Percentiles rank a stretch among this genome's conserved stretches.
Conservation (phyloP, 2,797 vertebrate genomes). For the Hydrolagus colliei region DNA sequence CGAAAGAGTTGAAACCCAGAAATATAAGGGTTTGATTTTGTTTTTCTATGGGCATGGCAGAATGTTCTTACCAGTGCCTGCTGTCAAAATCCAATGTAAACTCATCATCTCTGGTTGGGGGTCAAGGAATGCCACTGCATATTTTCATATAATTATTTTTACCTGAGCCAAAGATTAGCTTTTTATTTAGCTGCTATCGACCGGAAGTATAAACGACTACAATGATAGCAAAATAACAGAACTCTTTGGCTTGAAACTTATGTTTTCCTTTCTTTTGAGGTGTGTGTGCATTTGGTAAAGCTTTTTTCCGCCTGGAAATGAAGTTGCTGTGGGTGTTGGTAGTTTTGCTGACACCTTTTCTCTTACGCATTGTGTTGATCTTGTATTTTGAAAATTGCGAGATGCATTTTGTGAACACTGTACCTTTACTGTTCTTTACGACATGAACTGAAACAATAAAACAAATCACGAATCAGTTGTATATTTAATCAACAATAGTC, state of each 20-base stretch:
- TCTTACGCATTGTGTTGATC: constrained; percentile 27
- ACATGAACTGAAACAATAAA: neutral
- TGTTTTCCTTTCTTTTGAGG: neutral
- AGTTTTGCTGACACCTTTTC: neutral
- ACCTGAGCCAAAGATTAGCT: constrained; percentile 21
- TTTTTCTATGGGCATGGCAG: constrained; percentile 9
- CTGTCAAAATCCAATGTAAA: constrained; percentile 26
- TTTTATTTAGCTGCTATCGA: constrained; percentile 18
- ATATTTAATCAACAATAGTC: constrained; percentile 5
- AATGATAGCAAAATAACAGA: constrained; percentile 15
- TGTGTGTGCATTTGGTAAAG: constrained; percentile 29
- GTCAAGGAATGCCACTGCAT: neutral
- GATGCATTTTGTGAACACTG: neutral
- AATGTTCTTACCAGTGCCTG: constrained; percentile 2
- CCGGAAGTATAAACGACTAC: constrained; percentile 4
- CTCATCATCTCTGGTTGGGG: constrained; percentile 23
- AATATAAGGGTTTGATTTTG: neutral
- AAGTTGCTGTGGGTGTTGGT: constrained; percentile 3
- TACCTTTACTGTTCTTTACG: neutral
- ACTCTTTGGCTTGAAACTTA: constrained; percentile 14
- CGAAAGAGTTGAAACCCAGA: neutral
- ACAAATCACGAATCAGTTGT: neutral
- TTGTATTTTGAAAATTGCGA: neutral
- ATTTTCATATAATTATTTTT: constrained; percentile 21
- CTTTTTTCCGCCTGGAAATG: neutral